Evolutionary conservation across 2,797 vertebrate genomes (phyloP), one percentile per base, ranked within the genome.

Genomic region (Phyllotis vaccarum): DNA sequence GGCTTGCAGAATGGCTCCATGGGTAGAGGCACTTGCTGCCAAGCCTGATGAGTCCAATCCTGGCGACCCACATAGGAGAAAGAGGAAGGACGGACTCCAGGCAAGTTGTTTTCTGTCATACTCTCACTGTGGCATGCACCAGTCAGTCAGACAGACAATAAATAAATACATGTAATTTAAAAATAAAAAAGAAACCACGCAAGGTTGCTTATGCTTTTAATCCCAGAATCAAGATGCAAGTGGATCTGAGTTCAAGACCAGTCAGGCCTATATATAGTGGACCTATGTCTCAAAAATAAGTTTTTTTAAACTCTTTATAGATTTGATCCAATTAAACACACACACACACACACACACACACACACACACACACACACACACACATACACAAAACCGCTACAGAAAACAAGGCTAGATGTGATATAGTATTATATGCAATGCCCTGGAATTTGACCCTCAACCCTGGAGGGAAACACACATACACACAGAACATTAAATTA

Each of bases 301-400:
- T 37, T 81, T 94, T 66, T 94, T 94, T 87, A 21, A n/a, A n/a
- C 22, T 94, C 80, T 89, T 43, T 82, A 81, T 56, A n/a, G 86
- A 90, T 74, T 43, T 74, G 52, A 54, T 92, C 24, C 87, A 93
- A 72, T 83, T 92, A 93, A 96, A 96, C n/a, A n/a, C n/a, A n/a
- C n/a, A n/a, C n/a, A n/a, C n/a, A n/a, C n/a, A n/a, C n/a, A n/a
- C n/a, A n/a, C n/a, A n/a, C n/a, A n/a, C n/a, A n/a, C n/a, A n/a
- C n/a, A n/a, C n/a, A n/a, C n/a, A n/a, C n/a, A n/a, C n/a, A n/a
- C n/a, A n/a, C n/a, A n/a, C n/a, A n/a, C n/a, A n/a, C n/a, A n/a
- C n/a, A 31, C 46, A 52, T 62, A 46, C 37, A 75, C 62, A 43
- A n/a, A 56, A 34, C 46, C 27, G 29, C 68, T 70, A 34, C 49